Conservation (phyloP, 2,797 vertebrate species). For the Neoniphon sammara region DNA sequence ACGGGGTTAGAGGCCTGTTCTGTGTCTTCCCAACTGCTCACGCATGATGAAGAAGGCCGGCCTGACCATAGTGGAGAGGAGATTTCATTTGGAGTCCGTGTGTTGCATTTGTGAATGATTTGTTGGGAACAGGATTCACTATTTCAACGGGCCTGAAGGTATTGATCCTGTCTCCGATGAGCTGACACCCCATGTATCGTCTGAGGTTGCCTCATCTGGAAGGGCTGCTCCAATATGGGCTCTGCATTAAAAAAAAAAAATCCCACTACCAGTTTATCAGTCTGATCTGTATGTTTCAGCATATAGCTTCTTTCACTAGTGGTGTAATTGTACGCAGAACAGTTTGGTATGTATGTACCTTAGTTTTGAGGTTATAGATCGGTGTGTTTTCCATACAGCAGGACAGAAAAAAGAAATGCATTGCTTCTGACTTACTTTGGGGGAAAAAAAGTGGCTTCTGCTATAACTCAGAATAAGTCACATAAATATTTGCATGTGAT, state of each 20-base stretch:
- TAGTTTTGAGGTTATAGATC: too few relatives aligned
- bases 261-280: neutral
- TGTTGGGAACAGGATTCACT: conserved; percentile 60
- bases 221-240: conserved; percentile 42
- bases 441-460: too few relatives aligned
- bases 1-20: conserved; percentile 27
- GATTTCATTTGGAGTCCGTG: conserved; percentile 35
- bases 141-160: conserved; percentile 70
- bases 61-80: conserved; percentile 26
- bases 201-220: conserved; percentile 51
- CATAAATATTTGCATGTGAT: too few relatives aligned
- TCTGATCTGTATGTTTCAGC: neutral
- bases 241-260: conserved; percentile 20
- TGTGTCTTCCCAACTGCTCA: conserved; percentile 35
- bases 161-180: conserved; percentile 68
- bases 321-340: too few relatives aligned
- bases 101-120: conserved; percentile 71
- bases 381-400: too few relatives aligned
- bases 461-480: too few relatives aligned
- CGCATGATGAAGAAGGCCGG: conserved; percentile 56
- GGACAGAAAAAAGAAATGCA: too few relatives aligned
- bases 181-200: conserved; percentile 67
- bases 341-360: too few relatives aligned
- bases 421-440: too few relatives aligned
- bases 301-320: neutral